Conservation (phyloP, 2,113 vertebrate species). For the Toxotes chatareus region DNA sequence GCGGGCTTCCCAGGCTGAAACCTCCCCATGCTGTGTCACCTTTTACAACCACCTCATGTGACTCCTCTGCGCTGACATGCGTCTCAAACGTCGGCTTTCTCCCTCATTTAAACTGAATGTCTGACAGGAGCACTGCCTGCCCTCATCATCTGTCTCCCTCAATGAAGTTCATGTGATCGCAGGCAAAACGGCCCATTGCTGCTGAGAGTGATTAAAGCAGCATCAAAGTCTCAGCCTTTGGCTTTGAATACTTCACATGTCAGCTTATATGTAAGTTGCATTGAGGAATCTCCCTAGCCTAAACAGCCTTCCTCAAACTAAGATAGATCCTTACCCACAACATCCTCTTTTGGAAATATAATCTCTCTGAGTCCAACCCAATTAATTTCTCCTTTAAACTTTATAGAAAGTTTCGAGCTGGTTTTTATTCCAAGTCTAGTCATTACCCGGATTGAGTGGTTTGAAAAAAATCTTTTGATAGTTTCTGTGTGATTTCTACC, state of each 20-base stretch:
- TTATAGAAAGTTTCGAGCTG: conserved; percentile 47
- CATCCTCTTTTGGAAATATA: conserved; percentile 29
- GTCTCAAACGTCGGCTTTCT: conserved; percentile 18
- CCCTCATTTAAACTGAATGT: conserved; percentile 36
- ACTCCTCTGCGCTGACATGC: conserved; percentile 31
- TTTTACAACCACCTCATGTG: conserved; percentile 17
- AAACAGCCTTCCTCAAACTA: conserved; percentile 27
- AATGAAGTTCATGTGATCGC: conserved; percentile 32
- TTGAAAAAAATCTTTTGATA: conserved; percentile 63
- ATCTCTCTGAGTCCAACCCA: conserved; percentile 37
- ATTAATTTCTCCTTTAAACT: conserved; percentile 57
- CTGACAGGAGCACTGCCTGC: conserved; percentile 37
- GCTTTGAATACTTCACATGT: conserved; percentile 54
- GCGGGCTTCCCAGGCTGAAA: conserved; percentile 1
- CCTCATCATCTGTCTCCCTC: conserved; percentile 50
- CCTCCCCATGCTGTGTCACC: not conserved
- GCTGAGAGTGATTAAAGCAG: conserved; percentile 53
- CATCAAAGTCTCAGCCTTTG: conserved; percentile 58
- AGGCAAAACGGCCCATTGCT: conserved; percentile 29
- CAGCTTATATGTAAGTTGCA: conserved; percentile 41
- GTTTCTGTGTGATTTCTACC: conserved; percentile 64
- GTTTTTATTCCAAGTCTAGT: conserved; percentile 54
- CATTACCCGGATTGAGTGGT: conserved; percentile 58
- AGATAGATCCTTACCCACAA: conserved; percentile 32
- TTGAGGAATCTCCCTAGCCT: conserved; percentile 37